A percentile compares a stretch with the other conserved stretches of the same genome.
phyloP scores from a whole-genome alignment of 1,140 invertebrate species.

The Apocrypta bakeri region DNA sequence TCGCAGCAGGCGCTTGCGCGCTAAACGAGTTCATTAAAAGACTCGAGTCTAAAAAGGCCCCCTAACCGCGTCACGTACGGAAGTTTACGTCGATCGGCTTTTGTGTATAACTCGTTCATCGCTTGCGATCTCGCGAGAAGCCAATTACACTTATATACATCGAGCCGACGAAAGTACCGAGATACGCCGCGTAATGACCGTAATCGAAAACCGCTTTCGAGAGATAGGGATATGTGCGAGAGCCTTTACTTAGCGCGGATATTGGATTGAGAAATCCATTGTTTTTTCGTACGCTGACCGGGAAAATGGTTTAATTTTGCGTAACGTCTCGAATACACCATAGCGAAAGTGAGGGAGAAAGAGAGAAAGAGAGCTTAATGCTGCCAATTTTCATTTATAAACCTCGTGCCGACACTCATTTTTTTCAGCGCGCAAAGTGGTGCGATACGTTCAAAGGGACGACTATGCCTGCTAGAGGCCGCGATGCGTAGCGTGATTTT shows the following conservation, averaged over 20 bases:
- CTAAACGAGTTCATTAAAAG: slow-evolving; percentile 51
- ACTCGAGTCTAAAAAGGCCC: slow-evolving; percentile 37
- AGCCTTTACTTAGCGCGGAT: slow-evolving; percentile 40
- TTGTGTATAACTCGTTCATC: slow-evolving; percentile 10
- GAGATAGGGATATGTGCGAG: slow-evolving; percentile 52
- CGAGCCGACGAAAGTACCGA: slow-evolving; percentile 50
- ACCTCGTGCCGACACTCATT: slow-evolving; percentile 15
- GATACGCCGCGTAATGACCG: slow-evolving; percentile 62
- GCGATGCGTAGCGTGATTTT: neutral
- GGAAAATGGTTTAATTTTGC: slow-evolving; percentile 53
- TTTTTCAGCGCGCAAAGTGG: slow-evolving; percentile 50
- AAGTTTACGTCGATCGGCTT: slow-evolving; percentile 49
- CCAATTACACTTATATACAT: slow-evolving; percentile 42
- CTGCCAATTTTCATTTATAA: slow-evolving; percentile 42
- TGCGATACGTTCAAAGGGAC: neutral
- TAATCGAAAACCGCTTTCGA: slow-evolving; percentile 56
- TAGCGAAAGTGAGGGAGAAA: neutral
- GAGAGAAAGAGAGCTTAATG: slow-evolving; percentile 27
- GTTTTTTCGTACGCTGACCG: slow-evolving; percentile 1
- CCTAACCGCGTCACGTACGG: slow-evolving; percentile 48
- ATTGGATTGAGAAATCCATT: slow-evolving; percentile 55
- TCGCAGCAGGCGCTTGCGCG: neutral
- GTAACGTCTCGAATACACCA: slow-evolving; percentile 31
- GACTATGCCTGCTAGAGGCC: neutral
- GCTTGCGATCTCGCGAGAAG: neutral